Evolutionary conservation across 2,797 vertebrate species (phyloP).

Genomic region (Liasis olivaceus): DNA sequence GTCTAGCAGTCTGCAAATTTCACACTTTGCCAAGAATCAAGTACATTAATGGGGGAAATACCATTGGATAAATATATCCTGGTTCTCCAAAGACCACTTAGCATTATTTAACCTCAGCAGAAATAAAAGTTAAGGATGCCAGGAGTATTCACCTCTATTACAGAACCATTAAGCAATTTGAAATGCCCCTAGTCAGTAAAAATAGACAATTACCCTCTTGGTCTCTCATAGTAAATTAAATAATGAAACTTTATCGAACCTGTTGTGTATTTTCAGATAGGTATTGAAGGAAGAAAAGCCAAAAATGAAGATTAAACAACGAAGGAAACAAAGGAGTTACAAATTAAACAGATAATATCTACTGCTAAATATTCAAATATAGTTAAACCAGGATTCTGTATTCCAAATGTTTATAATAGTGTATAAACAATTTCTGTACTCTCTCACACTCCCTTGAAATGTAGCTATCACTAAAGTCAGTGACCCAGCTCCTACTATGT

Average conservation of each 20-base stretch:
- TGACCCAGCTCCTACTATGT: not conserved
- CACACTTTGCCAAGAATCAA: not conserved
- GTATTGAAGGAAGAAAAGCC: not conserved
- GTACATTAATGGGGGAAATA: not conserved
- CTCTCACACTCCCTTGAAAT: not conserved
- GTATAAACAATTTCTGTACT: not conserved
- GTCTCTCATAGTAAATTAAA: conserved; percentile 16
- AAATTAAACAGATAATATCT: conserved; percentile 36
- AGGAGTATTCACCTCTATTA: not conserved
- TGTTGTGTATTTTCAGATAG: conserved; percentile 15
- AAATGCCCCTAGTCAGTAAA: conserved; percentile 11
- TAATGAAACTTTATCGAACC: not conserved
- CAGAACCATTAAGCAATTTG: conserved; percentile 15
- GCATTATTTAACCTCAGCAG: conserved; percentile 21
- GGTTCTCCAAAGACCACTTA: not conserved
- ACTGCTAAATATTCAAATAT: conserved; percentile 20
- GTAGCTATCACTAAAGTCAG: not conserved
- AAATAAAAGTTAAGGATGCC: conserved; percentile 10
- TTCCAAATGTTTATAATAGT: not conserved
- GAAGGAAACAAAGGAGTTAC: conserved; percentile 27
- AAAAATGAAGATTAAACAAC: conserved; percentile 30
- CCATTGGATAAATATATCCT: not conserved
- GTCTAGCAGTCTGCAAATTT: conserved; percentile 15
- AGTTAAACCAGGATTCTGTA: not conserved
- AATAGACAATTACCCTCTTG: not conserved